Conservation (phyloP, 2,888 invertebrate genomes). For the Helicoverpa assulta region DNA sequence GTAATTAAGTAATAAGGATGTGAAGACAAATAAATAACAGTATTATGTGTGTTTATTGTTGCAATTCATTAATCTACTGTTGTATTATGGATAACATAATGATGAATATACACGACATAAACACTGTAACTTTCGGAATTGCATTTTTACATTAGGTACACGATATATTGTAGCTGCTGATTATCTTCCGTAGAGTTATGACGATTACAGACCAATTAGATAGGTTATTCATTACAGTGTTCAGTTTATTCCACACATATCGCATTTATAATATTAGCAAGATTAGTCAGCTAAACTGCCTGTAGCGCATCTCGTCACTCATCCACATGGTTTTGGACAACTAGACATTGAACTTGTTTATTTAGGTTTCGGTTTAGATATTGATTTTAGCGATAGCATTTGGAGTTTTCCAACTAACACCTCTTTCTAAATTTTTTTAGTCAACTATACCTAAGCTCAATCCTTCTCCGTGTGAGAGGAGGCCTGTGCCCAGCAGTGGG, state of each 20-base stretch:
- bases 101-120: not conserved
- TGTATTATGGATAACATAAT: slow-evolving; percentile 8
- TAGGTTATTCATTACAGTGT: no score
- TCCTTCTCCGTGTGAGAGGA: no score
- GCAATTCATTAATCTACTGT: not conserved
- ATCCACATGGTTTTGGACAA: no score
- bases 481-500: no score
- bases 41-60: not conserved
- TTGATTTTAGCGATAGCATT: not conserved
- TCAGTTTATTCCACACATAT: no score
- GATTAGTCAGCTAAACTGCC: no score
- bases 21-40: slow-evolving; percentile 10
- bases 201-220: no score
- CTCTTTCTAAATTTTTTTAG: not conserved
- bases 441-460: not conserved
- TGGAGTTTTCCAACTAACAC: slow-evolving; percentile 6
- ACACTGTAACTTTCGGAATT: not conserved
- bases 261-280: no score
- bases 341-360: not conserved
- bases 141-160: not conserved
- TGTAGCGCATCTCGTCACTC: no score
- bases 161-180: no score
- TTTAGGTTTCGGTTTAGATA: not conserved
- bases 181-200: no score
- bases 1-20: slow-evolving; percentile 23